Evolutionary conservation across 92 coral and sea anemone genomes (phyloP), one percentile per base, ranked within the genome.

Genomic region (Blastomussa wellsi): DNA sequence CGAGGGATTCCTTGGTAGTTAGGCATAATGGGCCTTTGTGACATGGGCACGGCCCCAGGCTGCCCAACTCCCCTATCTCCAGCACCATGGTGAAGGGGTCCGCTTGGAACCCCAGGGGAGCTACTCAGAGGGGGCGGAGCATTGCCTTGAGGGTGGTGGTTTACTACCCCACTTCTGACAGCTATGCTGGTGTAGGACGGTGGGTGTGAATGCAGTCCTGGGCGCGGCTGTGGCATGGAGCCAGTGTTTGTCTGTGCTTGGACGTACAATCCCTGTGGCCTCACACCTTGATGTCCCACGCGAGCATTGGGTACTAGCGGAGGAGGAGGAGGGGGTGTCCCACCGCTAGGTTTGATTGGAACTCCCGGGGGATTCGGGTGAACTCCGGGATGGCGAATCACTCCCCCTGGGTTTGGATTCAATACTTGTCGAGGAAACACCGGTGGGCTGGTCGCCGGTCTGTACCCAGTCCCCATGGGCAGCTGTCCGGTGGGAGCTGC

Each of bases 21-120:
- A 8, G 96, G 93, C 84, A 88, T 83, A 35, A 90, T 78, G 49
- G 91, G 95, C 73, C 95, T 90, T 51, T 90, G 95, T 35, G 92
- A 52, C 53, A 88, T 90, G 29, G 89, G 47, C 10, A 81, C 67
- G 36, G 88, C 53, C 26, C 82, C 88, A 66, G 82, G 55, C 53
- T 90, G 88, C 9, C 65, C 7, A 14, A 82, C 59, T 32, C 76
- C 81, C 67, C 73, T 79, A 16, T 86, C 84, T 33, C 87, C 70
- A 24, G 36, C 38, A 9, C 82, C 82, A 36, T 42, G 59, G 29
- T 81, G 72, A 37, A n/a, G 48, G 3, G 49, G 76, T 48, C 77
- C 88, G 33, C 64, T 26, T 29, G 87, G 57, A 22, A 24, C 74
- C 33, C 83, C 83, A 28, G 88, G 19, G 19, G 88, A 35, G 71